A percentile compares a stretch with the other conserved stretches of the same genome.
phyloP scores from a whole-genome alignment of 2,888 invertebrate genomes.

The Himalopsyche kuldschensis region DNA sequence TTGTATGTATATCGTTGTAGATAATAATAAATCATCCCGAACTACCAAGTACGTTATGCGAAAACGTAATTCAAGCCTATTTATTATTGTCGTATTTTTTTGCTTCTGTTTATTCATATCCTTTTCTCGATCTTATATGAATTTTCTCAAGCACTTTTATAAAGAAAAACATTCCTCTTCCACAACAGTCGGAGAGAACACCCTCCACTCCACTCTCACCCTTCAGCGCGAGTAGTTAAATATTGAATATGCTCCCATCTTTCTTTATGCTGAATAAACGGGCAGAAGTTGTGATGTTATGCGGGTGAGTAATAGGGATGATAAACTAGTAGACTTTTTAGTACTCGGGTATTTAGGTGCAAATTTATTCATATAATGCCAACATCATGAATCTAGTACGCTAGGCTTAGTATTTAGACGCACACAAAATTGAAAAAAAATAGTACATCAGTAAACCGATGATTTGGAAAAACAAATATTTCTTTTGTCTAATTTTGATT shows the following conservation, averaged over 20 bases:
- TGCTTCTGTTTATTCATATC: not conserved
- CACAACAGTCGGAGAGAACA: not conserved
- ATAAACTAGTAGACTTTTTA: no score
- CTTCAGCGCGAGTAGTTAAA: slow-evolving; percentile 33
- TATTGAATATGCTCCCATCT: slow-evolving; percentile 37
- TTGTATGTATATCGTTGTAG: no score
- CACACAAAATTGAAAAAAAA: no score
- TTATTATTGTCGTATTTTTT: not conserved
- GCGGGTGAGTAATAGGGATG: slow-evolving; percentile 12
- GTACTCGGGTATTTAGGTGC: no score
- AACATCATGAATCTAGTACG: no score
- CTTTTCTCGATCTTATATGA: not conserved
- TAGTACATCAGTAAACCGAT: no score
- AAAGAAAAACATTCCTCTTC: not conserved
- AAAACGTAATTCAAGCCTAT: not conserved
- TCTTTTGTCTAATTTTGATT: no score
- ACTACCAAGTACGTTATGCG: no score
- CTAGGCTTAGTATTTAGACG: no score
- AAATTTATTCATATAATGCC: no score
- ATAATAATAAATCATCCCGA: no score
- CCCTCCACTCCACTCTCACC: not conserved
- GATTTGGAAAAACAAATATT: no score
- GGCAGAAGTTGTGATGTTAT: slow-evolving; percentile 29
- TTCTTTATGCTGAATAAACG: slow-evolving; percentile 35
- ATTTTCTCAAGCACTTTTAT: not conserved